Percentiles rank a stretch among this genome's conserved stretches.
These are phyloP conservation scores for Diarsia rubi DNA, from an alignment of 2,888 invertebrate genomes.

Conservation along the genomic window DNA sequence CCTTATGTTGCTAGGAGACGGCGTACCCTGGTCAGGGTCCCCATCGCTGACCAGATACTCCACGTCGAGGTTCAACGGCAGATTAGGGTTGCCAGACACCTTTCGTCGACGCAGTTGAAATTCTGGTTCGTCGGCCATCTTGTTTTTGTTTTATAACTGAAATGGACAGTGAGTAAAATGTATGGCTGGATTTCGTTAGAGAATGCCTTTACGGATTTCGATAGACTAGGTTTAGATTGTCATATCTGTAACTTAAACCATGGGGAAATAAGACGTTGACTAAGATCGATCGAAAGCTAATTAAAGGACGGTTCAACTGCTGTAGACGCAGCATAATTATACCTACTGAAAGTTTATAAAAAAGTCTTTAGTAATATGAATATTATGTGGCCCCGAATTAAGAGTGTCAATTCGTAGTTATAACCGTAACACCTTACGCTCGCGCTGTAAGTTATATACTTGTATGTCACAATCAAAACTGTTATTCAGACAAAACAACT, in stretches of 20 bases:
- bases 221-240: not conserved
- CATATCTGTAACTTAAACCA: not conserved
- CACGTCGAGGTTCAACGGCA: conserved; percentile 83
- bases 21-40: conserved; percentile 82
- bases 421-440: not conserved
- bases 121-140: conserved; percentile 82
- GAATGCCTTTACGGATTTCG: not conserved
- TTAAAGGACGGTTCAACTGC: not conserved
- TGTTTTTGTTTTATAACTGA: conserved; percentile 33
- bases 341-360: not conserved
- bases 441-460: not conserved
- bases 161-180: not conserved
- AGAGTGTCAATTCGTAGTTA: not conserved
- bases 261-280: not conserved
- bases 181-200: not conserved
- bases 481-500: too few relatives aligned
- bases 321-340: not conserved
- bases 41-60: conserved; percentile 83
- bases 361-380: not conserved
- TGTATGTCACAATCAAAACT: too few relatives aligned
- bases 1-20: conserved; percentile 83
- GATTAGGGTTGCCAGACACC: conserved; percentile 80
- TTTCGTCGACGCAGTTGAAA: conserved; percentile 84
- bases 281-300: not conserved
- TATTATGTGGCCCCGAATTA: too few relatives aligned